Percentiles rank a stretch among this genome's conserved stretches.
Evolutionary conservation across 2,888 invertebrate species (phyloP).

Genomic region (Zele albiditarsus): DNA sequence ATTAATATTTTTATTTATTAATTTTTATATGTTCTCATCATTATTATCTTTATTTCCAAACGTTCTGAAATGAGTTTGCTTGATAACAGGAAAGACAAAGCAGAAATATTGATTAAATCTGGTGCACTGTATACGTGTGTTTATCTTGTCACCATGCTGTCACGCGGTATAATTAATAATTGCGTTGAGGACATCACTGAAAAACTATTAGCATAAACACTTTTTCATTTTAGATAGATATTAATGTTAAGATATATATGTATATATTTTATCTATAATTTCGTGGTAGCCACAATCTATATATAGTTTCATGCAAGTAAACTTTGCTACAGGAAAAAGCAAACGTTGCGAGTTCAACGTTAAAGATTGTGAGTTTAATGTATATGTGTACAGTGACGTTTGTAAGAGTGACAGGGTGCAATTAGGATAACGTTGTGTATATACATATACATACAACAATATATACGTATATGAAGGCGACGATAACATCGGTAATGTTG

Average conservation of each 20-base stretch:
- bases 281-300: background rate
- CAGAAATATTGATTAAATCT: background rate
- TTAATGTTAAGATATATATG: background rate
- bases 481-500: constrained; percentile 17
- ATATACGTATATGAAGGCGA: constrained; percentile 1
- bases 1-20: background rate
- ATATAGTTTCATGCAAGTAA: background rate
- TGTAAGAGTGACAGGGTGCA: constrained; percentile 27
- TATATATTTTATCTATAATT: background rate
- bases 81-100: background rate
- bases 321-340: background rate
- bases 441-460: background rate
- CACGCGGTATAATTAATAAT: background rate
- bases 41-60: background rate
- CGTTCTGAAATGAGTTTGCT: background rate
- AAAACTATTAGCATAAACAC: background rate
- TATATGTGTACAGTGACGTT: background rate
- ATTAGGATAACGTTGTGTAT: constrained; percentile 28
- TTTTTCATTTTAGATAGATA: background rate
- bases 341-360: constrained; percentile 1
- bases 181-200: background rate
- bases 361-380: background rate
- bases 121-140: background rate
- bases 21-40: background rate
- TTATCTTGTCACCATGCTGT: constrained; percentile 7